Evolutionary conservation across 2,113 vertebrate genomes (phyloP), one percentile per base, ranked within the genome.

Genomic region (Elgaria multicarinata): DNA sequence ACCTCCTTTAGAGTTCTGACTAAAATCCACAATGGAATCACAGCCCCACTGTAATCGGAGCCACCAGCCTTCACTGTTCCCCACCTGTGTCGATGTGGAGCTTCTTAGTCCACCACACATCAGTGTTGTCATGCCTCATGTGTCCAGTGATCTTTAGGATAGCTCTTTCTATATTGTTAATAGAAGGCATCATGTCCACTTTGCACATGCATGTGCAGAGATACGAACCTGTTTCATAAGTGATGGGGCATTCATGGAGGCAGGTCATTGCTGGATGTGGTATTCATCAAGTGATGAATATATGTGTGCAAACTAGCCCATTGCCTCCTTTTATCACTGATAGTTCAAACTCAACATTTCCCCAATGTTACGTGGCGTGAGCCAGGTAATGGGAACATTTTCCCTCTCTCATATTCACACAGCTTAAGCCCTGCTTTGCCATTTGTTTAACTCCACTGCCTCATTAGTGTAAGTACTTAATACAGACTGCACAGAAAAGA

Each of bases 371-470:
- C 36, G 20, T 33, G 55, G 36, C 72, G 20, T 74, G 50, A 75
- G 67, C 46, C 33, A 7, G 24, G 55, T 62, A 58, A 71, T 84
- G 33, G 55, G 28, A 42, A 76, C 9, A 16, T 44, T 31, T 86
- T 75, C 53, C 22, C 36, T 62, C 71, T 74, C 36, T 86, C 50
- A 58, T 62, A 72, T 85, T 55, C 67, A 53, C 67, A 53, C 67
- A 53, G 44, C 44, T 74, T 39, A 86, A 75, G 69, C n/a, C n/a
- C 39, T 77, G 28, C 72, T n/a, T 86, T 77, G 53, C 39, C 55
- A 64, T 42, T 86, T 86, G 85, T 76, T 77, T 86, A 86, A 86
- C 84, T 75, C 84, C 12, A 28, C 7, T 77, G 72, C 39, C 74
- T 86, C 85, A 64, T 86, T 86, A 86, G 36, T 22, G 36, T 64